Evolutionary conservation across 2,797 vertebrate species (phyloP).

Genomic region (Holocentrus rufus): DNA sequence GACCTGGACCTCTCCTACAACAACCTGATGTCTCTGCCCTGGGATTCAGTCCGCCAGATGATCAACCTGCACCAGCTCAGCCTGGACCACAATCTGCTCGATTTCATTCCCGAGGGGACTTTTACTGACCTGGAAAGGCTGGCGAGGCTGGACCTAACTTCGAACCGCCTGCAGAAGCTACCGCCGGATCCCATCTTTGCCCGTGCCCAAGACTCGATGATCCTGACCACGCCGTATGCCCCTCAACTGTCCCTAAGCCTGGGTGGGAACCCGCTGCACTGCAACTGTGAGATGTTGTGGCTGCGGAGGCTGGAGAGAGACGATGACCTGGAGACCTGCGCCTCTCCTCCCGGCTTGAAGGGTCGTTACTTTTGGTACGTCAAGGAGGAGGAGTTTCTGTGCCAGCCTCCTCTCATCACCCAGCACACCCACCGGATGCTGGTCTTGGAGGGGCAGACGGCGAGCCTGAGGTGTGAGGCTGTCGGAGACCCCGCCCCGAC

Average conservation of each 20-base stretch:
- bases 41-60: conserved; percentile 91
- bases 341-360: conserved; percentile 90
- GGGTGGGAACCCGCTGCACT: conserved; percentile 93
- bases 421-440: conserved; percentile 92
- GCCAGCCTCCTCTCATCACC: conserved; percentile 92
- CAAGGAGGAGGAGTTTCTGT: conserved; percentile 91
- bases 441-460: conserved; percentile 91
- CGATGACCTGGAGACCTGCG: conserved; percentile 94
- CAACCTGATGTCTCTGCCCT: conserved; percentile 89
- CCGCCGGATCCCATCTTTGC: conserved; percentile 93
- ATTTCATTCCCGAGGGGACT: conserved; percentile 92
- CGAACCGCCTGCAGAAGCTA: conserved; percentile 92
- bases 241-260: conserved; percentile 90
- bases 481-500: conserved; percentile 90
- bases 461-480: conserved; percentile 90
- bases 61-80: conserved; percentile 94
- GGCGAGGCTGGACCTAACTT: conserved; percentile 92
- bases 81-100: conserved; percentile 93
- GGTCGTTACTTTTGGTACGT: conserved; percentile 95
- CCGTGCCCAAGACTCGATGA: conserved; percentile 85
- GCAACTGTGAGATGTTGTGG: conserved; percentile 95
- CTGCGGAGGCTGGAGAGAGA: conserved; percentile 90
- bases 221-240: conserved; percentile 85
- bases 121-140: conserved; percentile 90
- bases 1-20: conserved; percentile 96